These are phyloP conservation scores for Sorex maritimensis DNA, from an alignment of 2,797 vertebrate species.

Conservation along the genomic window DNA sequence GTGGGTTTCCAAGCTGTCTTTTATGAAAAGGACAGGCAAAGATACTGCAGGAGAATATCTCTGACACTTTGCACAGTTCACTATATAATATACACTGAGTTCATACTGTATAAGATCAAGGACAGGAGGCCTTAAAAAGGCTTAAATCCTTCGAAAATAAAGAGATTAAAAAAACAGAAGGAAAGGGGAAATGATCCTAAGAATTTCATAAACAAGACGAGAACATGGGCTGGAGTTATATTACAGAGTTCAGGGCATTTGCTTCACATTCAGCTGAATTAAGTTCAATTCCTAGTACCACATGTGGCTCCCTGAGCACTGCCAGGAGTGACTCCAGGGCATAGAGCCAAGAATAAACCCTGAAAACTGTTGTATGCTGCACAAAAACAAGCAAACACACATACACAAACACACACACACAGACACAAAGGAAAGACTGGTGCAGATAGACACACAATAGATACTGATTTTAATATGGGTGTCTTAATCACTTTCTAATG, in stretches of 20 bases:
- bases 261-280: no score
- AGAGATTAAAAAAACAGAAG: neutral
- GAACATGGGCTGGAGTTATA: no score
- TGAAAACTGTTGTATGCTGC: neutral
- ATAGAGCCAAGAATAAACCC: no score
- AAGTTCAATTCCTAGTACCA: no score
- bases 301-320: no score
- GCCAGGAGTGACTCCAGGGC: no score
- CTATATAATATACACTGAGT: neutral
- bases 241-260: no score
- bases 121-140: neutral
- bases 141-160: neutral
- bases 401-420: no score
- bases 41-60: neutral
- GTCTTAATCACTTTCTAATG: neutral
- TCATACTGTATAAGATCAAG: neutral
- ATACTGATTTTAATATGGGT: neutral
- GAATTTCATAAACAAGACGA: neutral
- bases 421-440: neutral
- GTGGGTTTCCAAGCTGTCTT: neutral
- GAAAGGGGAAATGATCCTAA: neutral
- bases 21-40: neutral
- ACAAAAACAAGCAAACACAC: no score
- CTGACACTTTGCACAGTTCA: neutral
- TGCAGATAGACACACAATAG: neutral